These are phyloP conservation scores for Oceanodroma leucorhoa DNA, from an alignment of 2,797 vertebrate genomes.

Conservation along the genomic window DNA sequence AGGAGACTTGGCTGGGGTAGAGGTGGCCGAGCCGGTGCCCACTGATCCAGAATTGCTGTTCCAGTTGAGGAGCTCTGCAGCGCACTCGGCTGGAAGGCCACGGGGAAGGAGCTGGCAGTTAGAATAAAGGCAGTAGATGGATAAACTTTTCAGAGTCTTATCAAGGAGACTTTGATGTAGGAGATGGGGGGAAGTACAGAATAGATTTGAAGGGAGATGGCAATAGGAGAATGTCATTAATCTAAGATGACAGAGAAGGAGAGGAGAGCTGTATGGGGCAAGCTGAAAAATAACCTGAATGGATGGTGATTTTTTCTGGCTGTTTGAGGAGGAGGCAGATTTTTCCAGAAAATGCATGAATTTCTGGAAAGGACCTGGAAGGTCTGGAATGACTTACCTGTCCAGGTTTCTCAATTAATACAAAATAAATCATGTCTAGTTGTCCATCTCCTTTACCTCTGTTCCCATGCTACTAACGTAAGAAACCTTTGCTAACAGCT, in stretches of 20 bases:
- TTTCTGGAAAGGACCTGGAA: not conserved
- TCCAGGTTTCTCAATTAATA: not conserved
- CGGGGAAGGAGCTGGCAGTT: not conserved
- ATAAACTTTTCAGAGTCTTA: not conserved
- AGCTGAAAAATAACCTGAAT: not conserved
- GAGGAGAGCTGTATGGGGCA: not conserved
- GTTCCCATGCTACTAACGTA: not conserved
- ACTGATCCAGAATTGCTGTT: not conserved
- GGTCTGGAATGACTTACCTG: not conserved
- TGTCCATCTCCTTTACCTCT: not conserved
- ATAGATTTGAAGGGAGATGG: not conserved
- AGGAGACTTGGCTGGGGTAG: not conserved
- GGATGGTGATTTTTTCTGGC: not conserved
- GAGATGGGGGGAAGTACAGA: not conserved
- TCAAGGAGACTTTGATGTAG: not conserved
- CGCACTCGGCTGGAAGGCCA: fast-evolving
- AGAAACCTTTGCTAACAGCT: not conserved
- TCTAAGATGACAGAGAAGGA: not conserved
- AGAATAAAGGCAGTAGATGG: not conserved
- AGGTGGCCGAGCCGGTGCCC: not conserved
- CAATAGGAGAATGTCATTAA: not conserved
- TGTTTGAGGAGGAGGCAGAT: not conserved
- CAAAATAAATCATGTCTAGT: not conserved
- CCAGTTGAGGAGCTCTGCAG: not conserved
- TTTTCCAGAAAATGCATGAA: not conserved